Base-by-base conservation (phyloP, 2,113 vertebrate species). In the Xyliphius kryptos region DNA sequence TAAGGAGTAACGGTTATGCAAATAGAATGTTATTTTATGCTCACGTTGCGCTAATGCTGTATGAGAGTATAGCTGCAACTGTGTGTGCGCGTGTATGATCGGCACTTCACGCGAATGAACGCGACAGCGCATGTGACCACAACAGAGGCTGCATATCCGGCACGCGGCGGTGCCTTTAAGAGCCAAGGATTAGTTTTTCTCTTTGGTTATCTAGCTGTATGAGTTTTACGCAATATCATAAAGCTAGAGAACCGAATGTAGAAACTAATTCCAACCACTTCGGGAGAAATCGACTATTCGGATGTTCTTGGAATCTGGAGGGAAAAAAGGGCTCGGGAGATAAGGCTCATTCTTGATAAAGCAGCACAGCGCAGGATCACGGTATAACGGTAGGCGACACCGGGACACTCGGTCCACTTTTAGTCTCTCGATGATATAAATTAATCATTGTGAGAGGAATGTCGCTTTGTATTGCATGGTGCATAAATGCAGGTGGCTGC, bases 201-300 rank as follows among this genome's bases (percentile, higher is more conserved):
- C 92, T 95, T 95, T 95, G 92, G 92, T 95, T 95, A 93, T 93
- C 92, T 95, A 95, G 92, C 92, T 95, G 92, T 95, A 94, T 95
- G 92, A 95, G 92, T 94, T 61, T 89, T 90, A n/a, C n/a, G n/a
- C n/a, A 89, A 92, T 92, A 87, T 95, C 92, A 95, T 95, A 95
- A 95, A 95, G 92, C 92, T 95, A 94, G 92, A 93, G 89, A 95
- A 95, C 92, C 92, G 92, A 95, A 95, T 87, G 92, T 94, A 94
- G 76, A 89, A 94, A 92, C 90, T 89, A 80, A 22, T 90, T 75
- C 86, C 49, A 70, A 72, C 21, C 74, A 81, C 86, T 74, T 85
- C 87, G 51, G 37, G n/a, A n/a, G n/a, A n/a, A n/a, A n/a, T n/a
- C n/a, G n/a, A n/a, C n/a, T n/a, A n/a, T 12, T 46, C 16, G 66